Base-by-base conservation (phyloP, 92 coral and sea anemone genomes). In the Montipora capitata region DNA sequence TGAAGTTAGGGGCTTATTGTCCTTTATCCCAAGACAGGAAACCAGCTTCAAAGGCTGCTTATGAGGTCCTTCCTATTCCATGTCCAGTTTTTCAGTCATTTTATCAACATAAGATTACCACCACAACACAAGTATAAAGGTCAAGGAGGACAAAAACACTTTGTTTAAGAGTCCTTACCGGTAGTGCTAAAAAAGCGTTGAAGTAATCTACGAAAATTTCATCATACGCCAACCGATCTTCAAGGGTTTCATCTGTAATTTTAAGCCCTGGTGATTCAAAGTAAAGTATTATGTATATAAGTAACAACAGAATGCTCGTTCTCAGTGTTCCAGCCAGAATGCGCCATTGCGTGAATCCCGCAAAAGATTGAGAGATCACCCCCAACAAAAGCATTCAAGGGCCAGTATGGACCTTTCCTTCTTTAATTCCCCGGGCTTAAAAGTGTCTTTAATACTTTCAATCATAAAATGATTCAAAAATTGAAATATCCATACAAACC, bases 181-280 rank as follows among this genome's bases (percentile, higher is more conserved):
- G 98, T 3, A 97, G 81, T 18, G 93, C 92, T 38, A 97, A 79
- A 77, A 97, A 97, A 64, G 96, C 97, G 84, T 97, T 97, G 87
- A 95, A 97, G 93, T 97, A 97, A 68, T 97, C 99, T 27, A 94
- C 95, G 89, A 97, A 97, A 13, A 95, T 89, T 61, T 95, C 98
- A 94, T 97, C 99, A 79, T 90, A 97, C 2, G 94, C 96, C 68
- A 97, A 76, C 58, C 94, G 85, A 76, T 97, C 98, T 85, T 97
- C 98, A 82, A 97, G 89, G 1, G 98, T 90, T 58, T 88, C 93
- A 61, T 93, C 94, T 65, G 82, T 93, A 51, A 95, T 91, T 51
- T 78, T 80, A 65, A 95, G 87, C 39, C 98, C 98, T 95, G 79
- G n/a, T 13, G 5, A 65, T 12, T 54, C 12, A 54, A 72, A 52